These are phyloP conservation scores for Amblyopsis rosae DNA, from an alignment of 2,113 vertebrate species.

Conservation along the genomic window DNA sequence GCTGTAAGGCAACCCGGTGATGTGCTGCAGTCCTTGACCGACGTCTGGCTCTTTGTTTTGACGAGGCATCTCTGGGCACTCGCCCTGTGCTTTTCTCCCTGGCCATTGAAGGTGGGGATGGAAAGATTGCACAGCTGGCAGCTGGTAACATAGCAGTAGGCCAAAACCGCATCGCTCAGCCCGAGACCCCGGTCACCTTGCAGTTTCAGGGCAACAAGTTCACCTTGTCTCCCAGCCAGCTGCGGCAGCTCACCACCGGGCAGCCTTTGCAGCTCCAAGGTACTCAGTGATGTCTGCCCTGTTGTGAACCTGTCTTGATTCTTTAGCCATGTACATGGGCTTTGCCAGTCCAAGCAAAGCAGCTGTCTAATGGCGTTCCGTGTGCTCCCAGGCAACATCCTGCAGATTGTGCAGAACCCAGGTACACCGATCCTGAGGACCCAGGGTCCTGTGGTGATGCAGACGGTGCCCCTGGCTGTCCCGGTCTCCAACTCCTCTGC, in stretches of 20 bases:
- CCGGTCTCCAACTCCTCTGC: constrained; percentile 78
- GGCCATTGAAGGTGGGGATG: constrained; percentile 83
- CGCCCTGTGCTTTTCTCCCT: constrained; percentile 7
- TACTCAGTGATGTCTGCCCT: constrained; percentile 73
- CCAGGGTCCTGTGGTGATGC: constrained; percentile 86
- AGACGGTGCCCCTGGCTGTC: constrained; percentile 77
- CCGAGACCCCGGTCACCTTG: constrained; percentile 89
- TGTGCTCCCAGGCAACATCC: constrained; percentile 83
- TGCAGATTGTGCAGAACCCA: constrained; percentile 90
- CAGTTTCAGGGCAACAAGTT: constrained; percentile 96
- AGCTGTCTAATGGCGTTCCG: not conserved
- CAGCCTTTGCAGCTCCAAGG: constrained; percentile 93
- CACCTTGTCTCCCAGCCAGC: constrained; percentile 89
- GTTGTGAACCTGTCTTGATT: constrained; percentile 26
- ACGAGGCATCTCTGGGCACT: constrained; percentile 13
- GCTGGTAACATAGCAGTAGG: constrained; percentile 77
- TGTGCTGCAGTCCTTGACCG: not conserved
- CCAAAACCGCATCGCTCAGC: constrained; percentile 85
- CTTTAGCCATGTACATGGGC: not conserved
- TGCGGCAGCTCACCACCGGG: constrained; percentile 91
- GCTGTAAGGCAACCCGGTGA: not conserved
- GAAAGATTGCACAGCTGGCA: constrained; percentile 86
- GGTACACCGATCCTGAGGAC: constrained; percentile 86
- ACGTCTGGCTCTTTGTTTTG: not conserved
- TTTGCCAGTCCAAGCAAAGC: not conserved